phyloP scores from a whole-genome alignment of 1,140 invertebrate genomes.

The Tetranychus cinnabarinus region DNA sequence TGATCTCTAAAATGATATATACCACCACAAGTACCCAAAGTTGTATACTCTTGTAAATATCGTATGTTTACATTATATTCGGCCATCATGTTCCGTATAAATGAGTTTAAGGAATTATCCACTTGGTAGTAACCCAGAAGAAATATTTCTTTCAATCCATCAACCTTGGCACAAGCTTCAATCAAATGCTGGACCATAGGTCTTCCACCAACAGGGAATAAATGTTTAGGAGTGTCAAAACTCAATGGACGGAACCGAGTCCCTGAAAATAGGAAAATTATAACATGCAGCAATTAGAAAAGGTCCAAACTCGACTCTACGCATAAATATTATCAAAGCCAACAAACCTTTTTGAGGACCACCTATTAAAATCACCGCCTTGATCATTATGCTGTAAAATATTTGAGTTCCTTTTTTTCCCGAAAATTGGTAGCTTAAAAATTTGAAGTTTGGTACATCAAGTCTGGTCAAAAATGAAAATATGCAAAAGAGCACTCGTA shows the following conservation, averaged over 20 bases:
- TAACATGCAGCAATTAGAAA: background rate
- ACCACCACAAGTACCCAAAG: conserved; percentile 84
- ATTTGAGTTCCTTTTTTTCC: too few relatives aligned
- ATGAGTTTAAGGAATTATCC: conserved; percentile 47
- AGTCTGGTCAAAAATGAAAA: too few relatives aligned
- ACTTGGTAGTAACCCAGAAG: conserved; percentile 74
- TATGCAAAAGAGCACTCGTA: too few relatives aligned
- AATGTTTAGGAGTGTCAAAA: conserved; percentile 80
- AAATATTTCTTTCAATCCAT: conserved; percentile 58
- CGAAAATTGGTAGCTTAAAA: too few relatives aligned
- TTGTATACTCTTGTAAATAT: conserved; percentile 84
- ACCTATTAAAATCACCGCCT: conserved; percentile 37
- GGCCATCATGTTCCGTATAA: conserved; percentile 56
- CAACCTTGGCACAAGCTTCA: conserved; percentile 56
- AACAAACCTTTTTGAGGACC: conserved; percentile 36
- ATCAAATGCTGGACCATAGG: conserved; percentile 92
- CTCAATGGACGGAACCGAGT: conserved; percentile 89
- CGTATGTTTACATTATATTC: conserved; percentile 46
- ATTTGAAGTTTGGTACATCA: too few relatives aligned
- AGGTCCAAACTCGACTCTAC: background rate
- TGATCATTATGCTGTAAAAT: conserved; percentile 13
- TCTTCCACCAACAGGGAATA: conserved; percentile 86
- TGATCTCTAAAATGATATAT: conserved; percentile 94
- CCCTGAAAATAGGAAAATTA: conserved; percentile 31
- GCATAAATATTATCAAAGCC: background rate